Conservation (phyloP, 2,888 invertebrate genomes). For the Danaus chrysippus region DNA sequence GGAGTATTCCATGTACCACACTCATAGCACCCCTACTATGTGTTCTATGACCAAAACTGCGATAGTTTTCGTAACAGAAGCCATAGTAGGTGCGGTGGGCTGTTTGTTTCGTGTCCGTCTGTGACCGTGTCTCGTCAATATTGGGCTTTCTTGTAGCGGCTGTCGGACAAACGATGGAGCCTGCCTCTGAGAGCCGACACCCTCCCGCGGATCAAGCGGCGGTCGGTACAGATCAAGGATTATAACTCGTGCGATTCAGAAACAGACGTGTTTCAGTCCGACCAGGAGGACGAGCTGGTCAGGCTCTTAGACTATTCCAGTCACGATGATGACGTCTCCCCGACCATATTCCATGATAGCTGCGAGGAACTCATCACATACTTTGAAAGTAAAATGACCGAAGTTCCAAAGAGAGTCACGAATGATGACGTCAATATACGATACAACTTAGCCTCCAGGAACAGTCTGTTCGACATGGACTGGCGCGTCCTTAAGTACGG, state of each 20-base stretch:
- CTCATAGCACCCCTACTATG: too few species aligned
- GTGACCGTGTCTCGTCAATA: conserved; percentile 39
- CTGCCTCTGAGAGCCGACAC: conserved; percentile 62
- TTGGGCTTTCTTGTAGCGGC: conserved; percentile 61
- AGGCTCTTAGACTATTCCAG: conserved; percentile 85
- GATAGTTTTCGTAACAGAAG: too few species aligned
- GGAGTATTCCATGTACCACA: too few species aligned
- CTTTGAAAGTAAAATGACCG: conserved; percentile 57
- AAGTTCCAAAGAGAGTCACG: conserved; percentile 40
- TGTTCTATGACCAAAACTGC: too few species aligned
- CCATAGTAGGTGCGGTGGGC: conserved; percentile 5
- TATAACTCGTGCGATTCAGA: conserved; percentile 81
- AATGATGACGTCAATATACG: conserved; percentile 58
- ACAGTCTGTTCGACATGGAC: conserved; percentile 69
- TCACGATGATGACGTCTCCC: conserved; percentile 79
- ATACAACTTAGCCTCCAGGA: conserved; percentile 63
- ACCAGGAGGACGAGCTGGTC: conserved; percentile 88
- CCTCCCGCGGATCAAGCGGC: conserved; percentile 51
- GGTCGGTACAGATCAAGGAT: conserved; percentile 50
- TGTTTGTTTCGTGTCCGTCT: conserved; percentile 30
- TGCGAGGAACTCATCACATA: conserved; percentile 68
- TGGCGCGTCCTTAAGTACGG: conserved; percentile 73
- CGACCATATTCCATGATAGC: conserved; percentile 67
- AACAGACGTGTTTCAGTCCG: conserved; percentile 87
- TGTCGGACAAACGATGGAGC: conserved; percentile 72